Percentiles rank a stretch among this genome's conserved stretches.
These are phyloP conservation scores for Zaprionus bogoriensis DNA, from an alignment of 2,888 invertebrate species.

Conservation along the genomic window DNA sequence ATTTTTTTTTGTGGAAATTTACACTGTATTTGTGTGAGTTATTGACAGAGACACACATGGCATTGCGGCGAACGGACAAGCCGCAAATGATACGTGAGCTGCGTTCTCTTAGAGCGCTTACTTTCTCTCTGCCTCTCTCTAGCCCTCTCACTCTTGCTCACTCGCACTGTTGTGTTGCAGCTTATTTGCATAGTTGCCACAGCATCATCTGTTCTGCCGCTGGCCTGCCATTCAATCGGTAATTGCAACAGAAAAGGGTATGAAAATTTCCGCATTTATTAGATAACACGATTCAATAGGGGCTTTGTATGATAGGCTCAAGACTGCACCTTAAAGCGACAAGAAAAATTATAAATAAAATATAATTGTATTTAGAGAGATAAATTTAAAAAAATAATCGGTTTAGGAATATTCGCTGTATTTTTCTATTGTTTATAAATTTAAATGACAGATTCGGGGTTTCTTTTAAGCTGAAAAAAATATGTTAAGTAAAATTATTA, in stretches of 20 bases:
- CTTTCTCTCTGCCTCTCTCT: slow-evolving; percentile 20
- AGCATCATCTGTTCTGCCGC: slow-evolving; percentile 23
- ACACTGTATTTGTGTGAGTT: slow-evolving; percentile 55
- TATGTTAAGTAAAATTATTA: too few species aligned
- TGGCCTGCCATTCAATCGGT: slow-evolving; percentile 16
- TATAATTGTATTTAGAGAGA: too few species aligned
- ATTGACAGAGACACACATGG: slow-evolving; percentile 50
- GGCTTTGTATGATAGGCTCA: too few species aligned
- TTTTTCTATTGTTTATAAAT: too few species aligned
- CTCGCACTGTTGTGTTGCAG: background rate
- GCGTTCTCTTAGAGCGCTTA: slow-evolving; percentile 4
- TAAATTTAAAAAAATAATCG: too few species aligned
- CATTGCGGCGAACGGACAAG: slow-evolving; percentile 54
- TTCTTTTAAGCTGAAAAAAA: too few species aligned
- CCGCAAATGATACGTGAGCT: slow-evolving; percentile 69
- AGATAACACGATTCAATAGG: too few species aligned
- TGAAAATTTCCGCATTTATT: slow-evolving; percentile 11
- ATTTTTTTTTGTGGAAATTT: slow-evolving; percentile 15
- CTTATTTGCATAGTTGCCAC: slow-evolving; percentile 53
- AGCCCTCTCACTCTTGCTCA: background rate
- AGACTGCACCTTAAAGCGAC: too few species aligned
- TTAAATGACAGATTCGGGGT: too few species aligned
- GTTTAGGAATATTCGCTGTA: too few species aligned
- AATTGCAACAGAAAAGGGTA: slow-evolving; percentile 22
- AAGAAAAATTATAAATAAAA: too few species aligned